Percentiles rank a stretch among this genome's conserved stretches.
Evolutionary conservation across 2,113 vertebrate genomes (phyloP).

Genomic region (Burhinus oedicnemus): DNA sequence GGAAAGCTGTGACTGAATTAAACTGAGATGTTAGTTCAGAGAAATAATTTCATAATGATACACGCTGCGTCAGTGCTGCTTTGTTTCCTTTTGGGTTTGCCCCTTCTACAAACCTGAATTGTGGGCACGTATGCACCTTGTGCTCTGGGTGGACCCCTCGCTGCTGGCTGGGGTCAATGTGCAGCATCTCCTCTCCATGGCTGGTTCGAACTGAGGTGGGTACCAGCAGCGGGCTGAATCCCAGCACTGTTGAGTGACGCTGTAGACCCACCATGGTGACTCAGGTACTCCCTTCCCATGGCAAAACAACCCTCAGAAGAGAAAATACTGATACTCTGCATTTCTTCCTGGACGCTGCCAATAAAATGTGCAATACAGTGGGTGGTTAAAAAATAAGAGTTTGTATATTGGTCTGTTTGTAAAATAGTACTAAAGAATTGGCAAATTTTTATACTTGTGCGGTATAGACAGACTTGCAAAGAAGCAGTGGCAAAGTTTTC

Average conservation of each 20-base stretch:
- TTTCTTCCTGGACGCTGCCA: not conserved
- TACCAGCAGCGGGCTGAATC: not conserved
- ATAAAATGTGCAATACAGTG: not conserved
- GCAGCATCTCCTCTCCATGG: not conserved
- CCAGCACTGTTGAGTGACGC: rapidly evolving
- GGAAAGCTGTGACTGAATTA: not conserved
- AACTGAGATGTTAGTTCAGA: not conserved
- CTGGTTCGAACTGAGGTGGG: not conserved
- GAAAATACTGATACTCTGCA: not conserved
- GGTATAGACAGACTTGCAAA: not conserved
- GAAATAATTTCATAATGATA: not conserved
- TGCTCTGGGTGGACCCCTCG: not conserved
- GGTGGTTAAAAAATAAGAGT: not conserved
- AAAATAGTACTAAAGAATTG: not conserved
- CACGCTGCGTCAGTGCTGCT: not conserved
- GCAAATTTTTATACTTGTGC: not conserved
- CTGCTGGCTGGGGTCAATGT: not conserved
- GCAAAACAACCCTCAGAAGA: not conserved
- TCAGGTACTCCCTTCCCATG: not conserved
- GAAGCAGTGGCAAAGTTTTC: not conserved
- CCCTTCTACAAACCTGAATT: not conserved
- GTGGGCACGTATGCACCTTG: rapidly evolving
- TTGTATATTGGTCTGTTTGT: not conserved
- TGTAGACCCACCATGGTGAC: rapidly evolving
- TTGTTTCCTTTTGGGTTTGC: not conserved